Evolutionary conservation across 2,888 invertebrate genomes (phyloP).

Genomic region (Synergus japonicus): DNA sequence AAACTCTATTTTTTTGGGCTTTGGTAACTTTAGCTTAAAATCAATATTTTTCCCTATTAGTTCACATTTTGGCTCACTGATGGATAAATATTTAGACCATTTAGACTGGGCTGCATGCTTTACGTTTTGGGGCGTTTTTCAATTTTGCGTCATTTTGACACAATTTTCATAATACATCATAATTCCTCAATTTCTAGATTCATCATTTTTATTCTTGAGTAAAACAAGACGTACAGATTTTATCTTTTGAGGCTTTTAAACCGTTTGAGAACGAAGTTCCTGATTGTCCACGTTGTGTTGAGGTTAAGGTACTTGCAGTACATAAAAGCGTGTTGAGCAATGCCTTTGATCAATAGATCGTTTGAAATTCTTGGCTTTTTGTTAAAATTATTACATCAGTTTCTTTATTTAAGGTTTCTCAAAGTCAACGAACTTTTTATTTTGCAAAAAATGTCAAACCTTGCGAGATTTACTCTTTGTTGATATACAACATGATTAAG

Average conservation of each 20-base stretch:
- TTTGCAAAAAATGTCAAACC: background rate
- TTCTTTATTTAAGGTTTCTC: background rate
- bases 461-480: background rate
- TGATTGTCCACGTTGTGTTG: background rate
- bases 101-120: background rate
- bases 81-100: background rate
- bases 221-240: background rate
- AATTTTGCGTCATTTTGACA: background rate
- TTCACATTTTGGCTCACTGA: background rate
- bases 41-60: background rate
- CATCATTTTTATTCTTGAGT: background rate
- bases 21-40: background rate
- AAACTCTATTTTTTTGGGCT: background rate
- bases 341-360: background rate
- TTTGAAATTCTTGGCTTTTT: background rate
- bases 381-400: background rate
- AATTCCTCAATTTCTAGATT: background rate
- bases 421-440: background rate
- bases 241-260: background rate
- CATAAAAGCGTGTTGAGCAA: background rate
- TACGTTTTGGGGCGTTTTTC: background rate
- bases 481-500: constrained; percentile 17
- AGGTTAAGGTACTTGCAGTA: background rate
- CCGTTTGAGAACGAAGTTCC: background rate
- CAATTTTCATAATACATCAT: background rate